phyloP scores from a whole-genome alignment of 35 echinoderm and acorn worm species.

The Stichopus chloronotus region DNA sequence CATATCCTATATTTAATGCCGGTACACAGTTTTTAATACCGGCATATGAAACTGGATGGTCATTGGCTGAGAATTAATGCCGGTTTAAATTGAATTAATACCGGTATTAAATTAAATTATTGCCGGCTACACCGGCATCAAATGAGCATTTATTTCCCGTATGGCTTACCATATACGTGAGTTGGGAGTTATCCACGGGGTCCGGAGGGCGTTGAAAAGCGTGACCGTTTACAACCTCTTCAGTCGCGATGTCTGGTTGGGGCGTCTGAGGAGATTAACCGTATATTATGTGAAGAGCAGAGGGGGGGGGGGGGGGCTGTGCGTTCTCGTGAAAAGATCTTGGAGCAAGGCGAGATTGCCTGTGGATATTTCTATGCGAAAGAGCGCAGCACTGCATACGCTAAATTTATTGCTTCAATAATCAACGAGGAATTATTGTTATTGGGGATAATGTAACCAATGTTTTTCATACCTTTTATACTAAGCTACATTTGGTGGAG shows the following conservation, averaged over 20 bases:
- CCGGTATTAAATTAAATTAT: too few species aligned
- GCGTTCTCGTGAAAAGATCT: neutral
- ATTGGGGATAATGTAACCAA: neutral
- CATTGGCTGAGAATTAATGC: too few species aligned
- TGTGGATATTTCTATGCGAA: neutral
- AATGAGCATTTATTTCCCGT: too few species aligned
- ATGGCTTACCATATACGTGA: too few species aligned
- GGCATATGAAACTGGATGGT: too few species aligned
- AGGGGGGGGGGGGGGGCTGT: neutral
- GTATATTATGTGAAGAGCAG: constrained; percentile 18
- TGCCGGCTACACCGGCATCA: too few species aligned
- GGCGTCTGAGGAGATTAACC: neutral
- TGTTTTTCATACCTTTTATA: neutral
- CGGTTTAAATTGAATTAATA: too few species aligned
- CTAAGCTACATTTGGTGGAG: neutral
- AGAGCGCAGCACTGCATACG: too few species aligned
- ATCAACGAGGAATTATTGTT: too few species aligned
- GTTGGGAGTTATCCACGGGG: neutral
- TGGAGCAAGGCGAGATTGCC: neutral
- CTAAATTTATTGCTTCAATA: neutral
- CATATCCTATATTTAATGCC: too few species aligned
- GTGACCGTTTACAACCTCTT: neutral
- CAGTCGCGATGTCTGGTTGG: neutral
- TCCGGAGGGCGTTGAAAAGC: too few species aligned
- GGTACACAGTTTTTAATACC: too few species aligned